Conservation (phyloP, 2,113 vertebrate genomes). For the Cebus imitator region DNA sequence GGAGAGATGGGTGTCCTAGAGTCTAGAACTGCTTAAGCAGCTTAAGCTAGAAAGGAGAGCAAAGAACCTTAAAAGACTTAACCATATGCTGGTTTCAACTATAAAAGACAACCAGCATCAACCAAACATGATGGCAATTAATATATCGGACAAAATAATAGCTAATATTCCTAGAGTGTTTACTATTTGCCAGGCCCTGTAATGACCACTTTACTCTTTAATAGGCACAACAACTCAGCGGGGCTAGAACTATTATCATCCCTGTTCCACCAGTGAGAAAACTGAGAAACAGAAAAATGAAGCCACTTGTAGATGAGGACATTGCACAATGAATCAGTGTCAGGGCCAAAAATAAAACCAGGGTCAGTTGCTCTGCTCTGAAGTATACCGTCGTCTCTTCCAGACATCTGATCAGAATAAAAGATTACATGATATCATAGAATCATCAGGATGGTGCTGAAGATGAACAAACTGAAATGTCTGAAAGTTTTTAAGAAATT, state of each 20-base stretch:
- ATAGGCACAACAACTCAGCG: background rate
- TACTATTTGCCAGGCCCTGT: background rate
- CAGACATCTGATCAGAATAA: background rate
- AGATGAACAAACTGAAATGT: background rate
- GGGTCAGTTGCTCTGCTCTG: background rate
- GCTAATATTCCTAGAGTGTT: fast-evolving
- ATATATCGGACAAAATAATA: background rate
- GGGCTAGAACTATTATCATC: background rate
- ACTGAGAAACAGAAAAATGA: background rate
- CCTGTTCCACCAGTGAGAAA: background rate
- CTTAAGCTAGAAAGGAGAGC: background rate
- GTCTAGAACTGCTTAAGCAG: background rate
- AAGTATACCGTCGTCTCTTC: background rate
- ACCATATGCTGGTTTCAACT: background rate
- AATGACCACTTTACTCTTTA: background rate
- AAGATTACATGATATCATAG: fast-evolving
- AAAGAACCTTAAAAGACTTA: background rate
- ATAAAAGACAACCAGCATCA: background rate
- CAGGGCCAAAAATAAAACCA: background rate
- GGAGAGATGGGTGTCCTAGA: background rate
- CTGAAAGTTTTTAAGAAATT: background rate
- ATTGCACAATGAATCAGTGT: too few species aligned
- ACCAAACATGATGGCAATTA: background rate
- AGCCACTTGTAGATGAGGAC: fast-evolving
- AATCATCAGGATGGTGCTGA: background rate